A percentile compares a stretch with the other conserved stretches of the same genome.
Evolutionary conservation across 37 sponge, comb jelly and placozoan genomes (phyloP).

Genomic region (Theonella swinhoei): DNA sequence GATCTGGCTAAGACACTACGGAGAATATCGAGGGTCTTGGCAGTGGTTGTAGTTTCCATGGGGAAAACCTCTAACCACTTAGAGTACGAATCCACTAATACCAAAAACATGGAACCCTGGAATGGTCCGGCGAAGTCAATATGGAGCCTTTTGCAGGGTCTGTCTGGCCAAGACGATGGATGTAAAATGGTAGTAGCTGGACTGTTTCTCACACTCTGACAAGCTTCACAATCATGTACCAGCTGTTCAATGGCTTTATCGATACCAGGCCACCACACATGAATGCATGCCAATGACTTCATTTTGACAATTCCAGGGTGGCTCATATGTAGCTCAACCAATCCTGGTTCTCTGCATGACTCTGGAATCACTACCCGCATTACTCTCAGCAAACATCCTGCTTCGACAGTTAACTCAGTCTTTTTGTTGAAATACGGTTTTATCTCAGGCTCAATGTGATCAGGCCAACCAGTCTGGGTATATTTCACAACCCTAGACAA

Average conservation of each 20-base stretch:
- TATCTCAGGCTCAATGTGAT: background rate
- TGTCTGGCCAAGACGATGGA: conserved; percentile 11
- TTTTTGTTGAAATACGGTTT: conserved; percentile 15
- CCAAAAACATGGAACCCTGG: background rate
- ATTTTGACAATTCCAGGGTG: conserved; percentile 30
- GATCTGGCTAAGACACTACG: too few species aligned
- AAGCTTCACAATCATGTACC: background rate
- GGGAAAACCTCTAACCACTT: too few species aligned
- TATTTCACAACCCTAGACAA: conserved; percentile 7
- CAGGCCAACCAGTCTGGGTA: conserved; percentile 24
- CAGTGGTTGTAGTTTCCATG: too few species aligned
- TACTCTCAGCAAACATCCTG: conserved; percentile 54
- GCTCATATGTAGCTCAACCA: background rate
- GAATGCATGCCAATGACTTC: conserved; percentile 34
- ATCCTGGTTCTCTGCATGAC: background rate
- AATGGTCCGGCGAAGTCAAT: conserved; percentile 12
- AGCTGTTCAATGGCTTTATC: conserved; percentile 12
- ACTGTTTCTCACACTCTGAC: conserved; percentile 3
- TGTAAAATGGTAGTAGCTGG: background rate
- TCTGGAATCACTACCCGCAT: conserved; percentile 36
- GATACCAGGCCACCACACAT: conserved; percentile 43
- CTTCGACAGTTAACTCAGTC: conserved; percentile 33
- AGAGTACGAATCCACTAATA: too few species aligned
- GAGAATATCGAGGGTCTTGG: too few species aligned
- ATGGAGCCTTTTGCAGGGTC: background rate